phyloP scores from a whole-genome alignment of 2,113 vertebrate genomes.

The Crypturellus undulatus region DNA sequence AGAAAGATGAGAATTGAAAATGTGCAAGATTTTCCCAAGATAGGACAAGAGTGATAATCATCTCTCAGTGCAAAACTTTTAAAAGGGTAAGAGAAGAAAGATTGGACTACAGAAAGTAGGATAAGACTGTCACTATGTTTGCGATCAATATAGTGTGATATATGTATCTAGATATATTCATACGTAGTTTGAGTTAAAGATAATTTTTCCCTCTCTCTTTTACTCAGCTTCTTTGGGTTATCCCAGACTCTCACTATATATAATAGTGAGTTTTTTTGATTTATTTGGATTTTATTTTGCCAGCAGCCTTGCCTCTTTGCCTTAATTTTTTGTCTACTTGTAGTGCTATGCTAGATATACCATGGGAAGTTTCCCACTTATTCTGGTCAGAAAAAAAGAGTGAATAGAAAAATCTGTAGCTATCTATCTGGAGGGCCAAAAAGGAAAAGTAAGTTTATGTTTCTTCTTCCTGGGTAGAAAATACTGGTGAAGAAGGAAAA shows the following conservation, averaged over 20 bases:
- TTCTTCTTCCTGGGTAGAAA: neutral
- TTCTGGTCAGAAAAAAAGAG: neutral
- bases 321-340: neutral
- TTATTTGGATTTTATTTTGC: neutral
- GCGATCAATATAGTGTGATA: neutral
- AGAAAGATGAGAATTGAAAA: conserved; percentile 1
- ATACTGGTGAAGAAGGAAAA: neutral
- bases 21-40: neutral
- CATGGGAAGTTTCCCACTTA: neutral
- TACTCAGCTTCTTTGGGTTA: neutral
- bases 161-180: too few species aligned
- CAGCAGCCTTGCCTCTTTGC: accelerated
- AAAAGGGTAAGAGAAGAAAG: neutral
- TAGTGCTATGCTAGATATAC: neutral
- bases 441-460: neutral
- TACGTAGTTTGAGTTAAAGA: neutral
- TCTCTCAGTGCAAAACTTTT: neutral
- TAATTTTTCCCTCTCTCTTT: neutral
- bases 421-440: neutral
- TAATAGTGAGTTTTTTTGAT: accelerated
- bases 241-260: neutral
- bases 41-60: neutral
- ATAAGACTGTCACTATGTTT: neutral
- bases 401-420: neutral
- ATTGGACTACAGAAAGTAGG: neutral